Evolutionary conservation across 2,113 vertebrate genomes (phyloP), one percentile per base, ranked within the genome.

Genomic region (Pantherophis guttatus): DNA sequence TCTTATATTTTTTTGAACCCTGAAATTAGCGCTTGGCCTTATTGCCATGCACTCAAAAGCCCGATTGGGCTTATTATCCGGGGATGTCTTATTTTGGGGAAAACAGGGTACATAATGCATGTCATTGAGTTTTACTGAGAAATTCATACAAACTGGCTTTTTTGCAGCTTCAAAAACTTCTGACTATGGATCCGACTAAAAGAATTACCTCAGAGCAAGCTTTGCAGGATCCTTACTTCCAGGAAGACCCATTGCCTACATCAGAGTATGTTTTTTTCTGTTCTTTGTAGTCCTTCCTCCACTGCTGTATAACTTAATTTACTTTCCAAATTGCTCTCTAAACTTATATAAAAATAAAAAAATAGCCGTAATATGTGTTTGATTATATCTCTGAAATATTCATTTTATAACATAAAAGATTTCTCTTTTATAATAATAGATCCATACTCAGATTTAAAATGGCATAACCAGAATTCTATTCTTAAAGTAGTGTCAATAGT

Each of bases 161-260:
- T 94, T 94, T 93, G 23, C 95, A 99, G 99, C 99, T 99, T 94
- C 99, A 99, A 97, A 99, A 99, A 94, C 98, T 99, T 93, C 98
- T 99, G 81, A 99, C 99, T 75, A 99, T 99, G 99, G 99, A 99
- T 96, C 99, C 99, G 93, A 99, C 99, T 24, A 99, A 99, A 97
- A 98, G 99, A 97, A 99, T 99, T 96, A 99, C 99, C 81, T 99
- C 99, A 52, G 99, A 99, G 96, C 99, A 99, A 97, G 98, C 99
- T 59, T 98, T 99, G 94, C 99, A 99, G 97, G 99, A 99, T 95
- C 98, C 98, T 3, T 99, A 99, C 95, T 99, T 99, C 96, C 98
- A 99, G 95, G 99, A 99, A 97, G 99, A 99, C 87, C 99, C 99
- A 17, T 95, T 99, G 96, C 99, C 99, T 88, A 99, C 99, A 52